Evolutionary conservation across 2,113 vertebrate species (phyloP).

Genomic region (Albula glossodonta): DNA sequence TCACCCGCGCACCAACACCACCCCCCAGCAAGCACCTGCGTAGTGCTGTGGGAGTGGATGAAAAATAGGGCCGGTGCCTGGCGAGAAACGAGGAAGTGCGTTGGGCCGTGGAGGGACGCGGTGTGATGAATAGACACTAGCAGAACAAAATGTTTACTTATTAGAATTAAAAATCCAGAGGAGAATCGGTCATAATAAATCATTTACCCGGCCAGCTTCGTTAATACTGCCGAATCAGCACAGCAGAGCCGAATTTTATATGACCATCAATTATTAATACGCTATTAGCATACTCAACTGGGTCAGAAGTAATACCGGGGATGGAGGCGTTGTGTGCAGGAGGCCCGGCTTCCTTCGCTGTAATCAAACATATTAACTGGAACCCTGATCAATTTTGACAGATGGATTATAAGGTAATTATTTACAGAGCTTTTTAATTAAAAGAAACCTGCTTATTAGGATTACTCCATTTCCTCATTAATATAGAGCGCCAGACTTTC

Average conservation of each 20-base stretch:
- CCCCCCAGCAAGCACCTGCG: conserved; percentile 37
- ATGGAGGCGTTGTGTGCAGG: conserved; percentile 5
- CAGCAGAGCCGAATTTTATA: conserved; percentile 57
- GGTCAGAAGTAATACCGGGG: conserved; percentile 30
- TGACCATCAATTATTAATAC: conserved; percentile 72
- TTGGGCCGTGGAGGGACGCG: conserved; percentile 49
- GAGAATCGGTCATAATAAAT: conserved; percentile 66
- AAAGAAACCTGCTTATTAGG: conserved; percentile 77
- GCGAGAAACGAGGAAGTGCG: conserved; percentile 46
- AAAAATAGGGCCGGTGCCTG: conserved; percentile 31
- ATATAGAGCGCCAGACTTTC: conserved; percentile 65
- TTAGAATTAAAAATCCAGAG: conserved; percentile 65
- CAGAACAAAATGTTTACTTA: conserved; percentile 60
- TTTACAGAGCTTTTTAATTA: conserved; percentile 79
- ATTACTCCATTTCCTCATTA: conserved; percentile 72
- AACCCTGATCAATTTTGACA: conserved; percentile 70
- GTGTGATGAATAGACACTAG: conserved; percentile 58
- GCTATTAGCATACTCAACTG: conserved; percentile 57
- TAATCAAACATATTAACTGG: conserved; percentile 58
- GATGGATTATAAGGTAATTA: conserved; percentile 75
- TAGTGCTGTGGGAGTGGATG: conserved; percentile 10
- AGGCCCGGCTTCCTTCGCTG: conserved; percentile 10
- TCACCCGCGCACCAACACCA: not conserved
- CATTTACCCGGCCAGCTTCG: conserved; percentile 59
- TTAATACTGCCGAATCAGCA: conserved; percentile 68